These are phyloP conservation scores for Ceryle rudis DNA, from an alignment of 2,797 vertebrate genomes.

Conservation along the genomic window DNA sequence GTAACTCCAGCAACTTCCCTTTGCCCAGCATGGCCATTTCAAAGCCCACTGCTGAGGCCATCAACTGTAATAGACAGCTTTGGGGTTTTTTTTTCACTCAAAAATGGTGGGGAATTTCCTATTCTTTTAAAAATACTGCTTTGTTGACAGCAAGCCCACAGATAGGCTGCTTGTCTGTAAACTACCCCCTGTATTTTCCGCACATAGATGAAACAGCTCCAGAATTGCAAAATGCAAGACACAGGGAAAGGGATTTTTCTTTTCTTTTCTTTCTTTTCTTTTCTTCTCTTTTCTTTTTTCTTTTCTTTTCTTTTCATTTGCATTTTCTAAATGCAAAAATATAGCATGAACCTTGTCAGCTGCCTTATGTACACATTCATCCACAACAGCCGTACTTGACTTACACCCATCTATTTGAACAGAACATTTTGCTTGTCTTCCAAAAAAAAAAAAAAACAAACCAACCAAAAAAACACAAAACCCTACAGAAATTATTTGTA, in stretches of 20 bases:
- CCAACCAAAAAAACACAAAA: not conserved
- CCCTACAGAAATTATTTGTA: slow-evolving; percentile 1
- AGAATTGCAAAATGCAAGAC: not conserved
- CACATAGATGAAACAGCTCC: not conserved
- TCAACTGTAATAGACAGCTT: not conserved
- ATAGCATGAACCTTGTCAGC: not conserved
- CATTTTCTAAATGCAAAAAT: not conserved
- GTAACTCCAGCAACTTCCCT: not conserved
- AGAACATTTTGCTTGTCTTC: not conserved
- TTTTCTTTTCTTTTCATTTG: not conserved
- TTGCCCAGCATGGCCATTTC: not conserved
- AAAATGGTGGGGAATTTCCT: not conserved
- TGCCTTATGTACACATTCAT: not conserved
- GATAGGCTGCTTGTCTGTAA: not conserved
- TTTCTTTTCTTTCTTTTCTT: no score
- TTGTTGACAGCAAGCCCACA: not conserved
- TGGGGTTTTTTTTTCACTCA: rapidly evolving
- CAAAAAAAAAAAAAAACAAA: not conserved
- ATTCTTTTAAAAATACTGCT: not conserved
- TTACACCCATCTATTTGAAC: slow-evolving; percentile 29
- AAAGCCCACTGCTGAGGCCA: not conserved
- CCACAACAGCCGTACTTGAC: not conserved
- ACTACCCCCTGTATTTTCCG: not conserved
- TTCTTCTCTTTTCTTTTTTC: not conserved
- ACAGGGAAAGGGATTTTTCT: not conserved